Evolutionary conservation across 2,888 invertebrate genomes (phyloP), one percentile per base, ranked within the genome.

Genomic region (Cephus runcator): DNA sequence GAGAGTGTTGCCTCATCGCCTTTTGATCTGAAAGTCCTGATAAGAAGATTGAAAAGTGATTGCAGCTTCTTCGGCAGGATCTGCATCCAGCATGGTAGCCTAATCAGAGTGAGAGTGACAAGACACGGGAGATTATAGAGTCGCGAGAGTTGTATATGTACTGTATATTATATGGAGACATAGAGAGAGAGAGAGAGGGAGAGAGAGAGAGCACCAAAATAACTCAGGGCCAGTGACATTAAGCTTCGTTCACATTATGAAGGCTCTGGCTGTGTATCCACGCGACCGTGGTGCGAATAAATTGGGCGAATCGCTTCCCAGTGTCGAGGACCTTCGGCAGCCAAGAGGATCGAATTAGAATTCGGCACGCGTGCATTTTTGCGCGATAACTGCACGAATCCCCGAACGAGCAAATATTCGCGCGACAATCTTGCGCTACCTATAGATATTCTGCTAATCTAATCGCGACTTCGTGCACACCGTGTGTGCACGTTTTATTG

Each of bases 251-350:
- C 71, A 71, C 34, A 71, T 71, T 31, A 71, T 34, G 71, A 71
- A 71, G 15, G 71, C 71, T 77, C 77, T 79, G 79, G 77, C 71
- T 69, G 79, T 82, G 79, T 80, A 77, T 79, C 77, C 75, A 79
- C 77, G 71, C 77, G 76, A 73, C 77, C 73, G 82, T 71, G 76
- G 69, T 78, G 75, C 69, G 79, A 82, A 85, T 85, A 83, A 85
- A 86, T 86, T 81, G 83, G 76, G 75, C 75, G 80, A 79, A 79
- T n/a, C 34, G 34, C 34, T 73, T 31, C 69, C 36, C 34, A 79
- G 83, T 83, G 81, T 80, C 81, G 81, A 81, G 77, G 80, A 81
- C 80, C 82, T 80, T 79, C 77, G 75, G 73, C 34, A 71, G 76
- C 76, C 76, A 77, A 73, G 75, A 75, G 75, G 40, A 56, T 31